phyloP scores from a whole-genome alignment of 1,140 invertebrate species.

The Eueides isabella region DNA sequence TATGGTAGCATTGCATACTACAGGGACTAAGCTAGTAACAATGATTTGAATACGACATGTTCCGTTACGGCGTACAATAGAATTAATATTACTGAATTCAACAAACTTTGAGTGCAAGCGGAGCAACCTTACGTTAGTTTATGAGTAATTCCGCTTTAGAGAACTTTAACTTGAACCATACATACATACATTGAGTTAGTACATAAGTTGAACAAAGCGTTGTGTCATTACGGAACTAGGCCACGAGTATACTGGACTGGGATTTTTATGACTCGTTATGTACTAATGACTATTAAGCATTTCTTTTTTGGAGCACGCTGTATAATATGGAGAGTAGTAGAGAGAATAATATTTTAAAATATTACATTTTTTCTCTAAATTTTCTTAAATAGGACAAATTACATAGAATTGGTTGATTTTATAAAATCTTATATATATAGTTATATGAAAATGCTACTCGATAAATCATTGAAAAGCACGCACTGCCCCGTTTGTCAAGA shows the following conservation, averaged over 20 bases:
- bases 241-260: slow-evolving; percentile 5
- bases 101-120: not conserved
- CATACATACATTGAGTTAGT: slow-evolving; percentile 1
- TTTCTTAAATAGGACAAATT: not conserved
- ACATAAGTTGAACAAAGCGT: not conserved
- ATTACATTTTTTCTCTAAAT: not conserved
- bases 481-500: no score
- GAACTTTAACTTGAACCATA: not conserved
- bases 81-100: not conserved
- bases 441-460: no score
- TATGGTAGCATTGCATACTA: not conserved
- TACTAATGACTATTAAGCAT: not conserved
- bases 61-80: not conserved
- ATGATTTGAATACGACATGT: not conserved
- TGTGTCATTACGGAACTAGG: slow-evolving; percentile 23
- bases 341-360: not conserved
- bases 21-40: not conserved
- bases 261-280: slow-evolving; percentile 14
- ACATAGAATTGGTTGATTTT: no score
- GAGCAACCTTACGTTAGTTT: not conserved
- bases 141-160: not conserved
- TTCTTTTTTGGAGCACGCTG: not conserved
- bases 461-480: no score
- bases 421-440: no score
- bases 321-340: not conserved